Evolutionary conservation across 2,888 invertebrate species (phyloP).

Genomic region (Strigamia transsilvanica): DNA sequence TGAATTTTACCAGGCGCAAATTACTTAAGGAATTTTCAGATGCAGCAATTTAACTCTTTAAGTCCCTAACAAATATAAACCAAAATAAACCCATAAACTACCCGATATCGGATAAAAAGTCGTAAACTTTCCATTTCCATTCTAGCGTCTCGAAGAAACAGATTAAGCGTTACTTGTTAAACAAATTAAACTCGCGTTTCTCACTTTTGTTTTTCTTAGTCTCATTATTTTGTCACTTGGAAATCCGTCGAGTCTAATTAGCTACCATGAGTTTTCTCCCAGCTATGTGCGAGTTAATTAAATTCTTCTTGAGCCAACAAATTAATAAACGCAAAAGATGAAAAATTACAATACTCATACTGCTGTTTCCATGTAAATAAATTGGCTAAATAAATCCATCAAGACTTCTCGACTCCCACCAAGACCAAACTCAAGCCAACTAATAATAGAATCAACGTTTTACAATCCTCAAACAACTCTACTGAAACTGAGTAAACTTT

Average conservation of each 20-base stretch:
- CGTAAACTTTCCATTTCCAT: neutral
- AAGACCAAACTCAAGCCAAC: too few species aligned
- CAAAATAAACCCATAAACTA: neutral
- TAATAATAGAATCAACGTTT: too few species aligned
- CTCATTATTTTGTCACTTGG: slow-evolving; percentile 38
- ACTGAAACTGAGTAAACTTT: neutral
- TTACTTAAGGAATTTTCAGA: too few species aligned
- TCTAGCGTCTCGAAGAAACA: neutral
- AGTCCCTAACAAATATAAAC: too few species aligned
- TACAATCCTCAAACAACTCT: too few species aligned
- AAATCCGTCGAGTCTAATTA: slow-evolving; percentile 38
- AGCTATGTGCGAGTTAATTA: slow-evolving; percentile 19
- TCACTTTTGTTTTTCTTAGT: slow-evolving; percentile 35
- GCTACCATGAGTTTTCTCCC: slow-evolving; percentile 34
- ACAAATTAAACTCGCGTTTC: slow-evolving; percentile 28
- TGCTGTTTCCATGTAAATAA: neutral
- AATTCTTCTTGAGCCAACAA: slow-evolving; percentile 34
- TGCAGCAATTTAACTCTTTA: too few species aligned
- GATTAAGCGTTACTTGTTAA: slow-evolving; percentile 5
- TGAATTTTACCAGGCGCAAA: too few species aligned
- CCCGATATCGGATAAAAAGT: neutral
- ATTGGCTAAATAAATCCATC: neutral
- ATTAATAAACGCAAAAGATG: slow-evolving; percentile 34
- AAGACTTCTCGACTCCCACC: neutral
- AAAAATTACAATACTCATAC: slow-evolving; percentile 9